A percentile compares a stretch with the other conserved stretches of the same genome.
These are phyloP conservation scores for Pediacus dermestoides DNA, from an alignment of 2,888 invertebrate genomes.

Conservation along the genomic window DNA sequence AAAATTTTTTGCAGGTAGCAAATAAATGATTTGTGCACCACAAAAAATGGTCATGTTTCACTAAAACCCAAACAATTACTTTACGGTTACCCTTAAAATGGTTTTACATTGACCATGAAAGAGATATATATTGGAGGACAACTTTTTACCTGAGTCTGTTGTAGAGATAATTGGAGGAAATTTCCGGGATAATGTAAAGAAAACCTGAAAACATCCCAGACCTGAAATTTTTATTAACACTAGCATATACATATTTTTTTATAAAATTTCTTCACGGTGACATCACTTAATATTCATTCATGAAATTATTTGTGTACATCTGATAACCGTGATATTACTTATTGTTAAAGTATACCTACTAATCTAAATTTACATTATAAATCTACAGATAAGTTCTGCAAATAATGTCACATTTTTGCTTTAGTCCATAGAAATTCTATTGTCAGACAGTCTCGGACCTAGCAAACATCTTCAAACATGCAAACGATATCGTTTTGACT, in stretches of 20 bases:
- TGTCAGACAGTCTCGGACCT: slow-evolving; percentile 15
- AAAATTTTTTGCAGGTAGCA: no score
- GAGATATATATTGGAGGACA: no score
- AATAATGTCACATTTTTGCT: slow-evolving; percentile 15
- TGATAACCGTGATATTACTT: slow-evolving; percentile 30
- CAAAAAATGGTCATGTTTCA: no score
- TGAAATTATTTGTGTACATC: slow-evolving; percentile 20
- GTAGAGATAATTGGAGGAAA: no score
- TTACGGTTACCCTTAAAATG: no score
- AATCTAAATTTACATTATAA: slow-evolving; percentile 29
- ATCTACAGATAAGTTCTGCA: slow-evolving; percentile 28
- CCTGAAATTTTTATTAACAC: slow-evolving; percentile 50
- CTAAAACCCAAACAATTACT: no score
- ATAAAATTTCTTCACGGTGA: slow-evolving; percentile 36
- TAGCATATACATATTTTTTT: slow-evolving; percentile 47
- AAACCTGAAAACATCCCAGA: slow-evolving; percentile 39
- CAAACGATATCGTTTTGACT: no score
- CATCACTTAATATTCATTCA: slow-evolving; percentile 24
- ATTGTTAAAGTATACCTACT: slow-evolving; percentile 29
- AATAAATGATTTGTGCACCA: no score
- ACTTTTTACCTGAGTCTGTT: no score
- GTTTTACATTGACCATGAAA: no score
- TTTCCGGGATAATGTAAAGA: no score
- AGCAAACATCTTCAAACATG: slow-evolving; percentile 7
- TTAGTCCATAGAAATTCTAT: slow-evolving; percentile 13